These are phyloP conservation scores for Bubalus kerabau DNA, from an alignment of 2,113 vertebrate genomes.

Conservation along the genomic window DNA sequence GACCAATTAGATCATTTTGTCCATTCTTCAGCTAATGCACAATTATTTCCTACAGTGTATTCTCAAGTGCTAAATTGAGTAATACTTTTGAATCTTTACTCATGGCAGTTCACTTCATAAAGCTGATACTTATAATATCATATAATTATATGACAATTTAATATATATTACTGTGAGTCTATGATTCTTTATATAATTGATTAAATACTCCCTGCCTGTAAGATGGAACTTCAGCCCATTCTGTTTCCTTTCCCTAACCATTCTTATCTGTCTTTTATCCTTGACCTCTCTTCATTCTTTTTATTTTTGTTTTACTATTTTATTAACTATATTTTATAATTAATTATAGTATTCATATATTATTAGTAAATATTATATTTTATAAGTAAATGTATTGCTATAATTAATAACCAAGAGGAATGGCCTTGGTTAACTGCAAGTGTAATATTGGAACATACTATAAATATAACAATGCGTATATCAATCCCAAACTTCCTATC, in stretches of 20 bases:
- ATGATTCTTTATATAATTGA: neutral
- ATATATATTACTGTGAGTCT: neutral
- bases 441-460: neutral
- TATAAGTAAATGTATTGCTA: neutral
- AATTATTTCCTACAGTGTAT: neutral
- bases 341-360: neutral
- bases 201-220: neutral
- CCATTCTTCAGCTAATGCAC: neutral
- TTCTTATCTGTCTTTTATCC: neutral
- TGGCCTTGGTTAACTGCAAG: neutral
- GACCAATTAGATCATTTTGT: neutral
- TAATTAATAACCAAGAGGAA: neutral
- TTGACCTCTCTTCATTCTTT: neutral
- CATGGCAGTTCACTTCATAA: neutral
- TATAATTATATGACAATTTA: neutral
- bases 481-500: neutral
- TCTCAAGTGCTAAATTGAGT: neutral
- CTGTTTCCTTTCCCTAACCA: neutral
- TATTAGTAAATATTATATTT: neutral
- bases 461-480: neutral
- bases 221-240: neutral
- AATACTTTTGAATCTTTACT: slow-evolving; percentile 10
- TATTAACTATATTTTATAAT: neutral
- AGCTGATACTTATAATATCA: neutral
- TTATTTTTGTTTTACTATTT: neutral